Base-by-base conservation (phyloP, 2,888 invertebrate genomes). In the Lasioglossum zephyrum region DNA sequence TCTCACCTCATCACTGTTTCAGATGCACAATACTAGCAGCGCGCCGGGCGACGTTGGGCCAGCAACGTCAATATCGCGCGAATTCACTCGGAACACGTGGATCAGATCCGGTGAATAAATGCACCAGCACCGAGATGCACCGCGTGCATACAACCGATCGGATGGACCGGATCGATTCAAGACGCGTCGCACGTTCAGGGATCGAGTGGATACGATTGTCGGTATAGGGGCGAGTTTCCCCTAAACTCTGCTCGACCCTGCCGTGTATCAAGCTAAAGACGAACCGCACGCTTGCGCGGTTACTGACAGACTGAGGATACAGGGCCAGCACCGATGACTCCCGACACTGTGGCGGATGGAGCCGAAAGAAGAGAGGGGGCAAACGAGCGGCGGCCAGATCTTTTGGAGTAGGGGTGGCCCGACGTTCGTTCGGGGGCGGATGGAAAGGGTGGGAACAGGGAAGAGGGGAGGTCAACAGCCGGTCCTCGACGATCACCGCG, bases 261-360 rank as follows among this genome's bases (percentile, higher is more conserved):
- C 31, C n/a, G n/a, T n/a, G 66, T 16, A 26, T 49, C 39, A 16
- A 60, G 11, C 26, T 16, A 16, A 36, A 36, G 16, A 79, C 86
- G 91, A 91, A 88, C 92, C 93, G 91, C 91, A 93, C 95, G 94
- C 93, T 93, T 92, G 93, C 93, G 93, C 95, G 93, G 91, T 92
- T 93, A 92, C 92, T 93, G 92, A 92, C 91, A 91, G 92, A 95
- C 95, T 94, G 93, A 94, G 88, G 85, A 87, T 83, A 89, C 89
- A 82, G 87, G 73, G 87, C 76, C 86, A 88, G 72, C 83, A n/a
- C 53, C 92, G 92, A 93, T 90, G 91, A 92, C 88, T 92, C 92
- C 89, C 91, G 91, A 91, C 92, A 90, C 89, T 85, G 86, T 87
- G 84, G 85, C 88, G 91, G 84, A 89, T 86, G 84, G 73, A 81